Conservation (phyloP, 1,140 invertebrate genomes). For the Cephus cinctus region DNA sequence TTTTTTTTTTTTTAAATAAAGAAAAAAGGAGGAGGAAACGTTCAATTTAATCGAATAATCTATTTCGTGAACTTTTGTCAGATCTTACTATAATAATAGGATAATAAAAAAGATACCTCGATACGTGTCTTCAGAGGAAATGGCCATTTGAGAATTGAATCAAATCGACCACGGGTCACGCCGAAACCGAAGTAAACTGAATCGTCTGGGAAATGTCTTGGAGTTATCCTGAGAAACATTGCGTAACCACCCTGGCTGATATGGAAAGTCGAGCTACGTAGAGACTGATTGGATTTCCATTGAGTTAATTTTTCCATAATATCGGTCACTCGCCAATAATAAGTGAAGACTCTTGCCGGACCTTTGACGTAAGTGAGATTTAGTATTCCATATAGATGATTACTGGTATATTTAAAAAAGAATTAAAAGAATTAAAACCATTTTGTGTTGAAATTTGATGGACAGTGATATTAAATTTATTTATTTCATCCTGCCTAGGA, state of each 20-base stretch:
- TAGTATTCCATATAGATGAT: too few relatives aligned
- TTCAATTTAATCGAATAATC: too few relatives aligned
- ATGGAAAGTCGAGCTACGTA: constrained; percentile 52
- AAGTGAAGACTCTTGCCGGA: constrained; percentile 43
- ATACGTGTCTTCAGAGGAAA: constrained; percentile 47
- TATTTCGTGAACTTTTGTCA: too few relatives aligned
- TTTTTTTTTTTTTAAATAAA: too few relatives aligned
- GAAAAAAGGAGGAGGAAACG: too few relatives aligned
- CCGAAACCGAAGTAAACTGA: constrained; percentile 52
- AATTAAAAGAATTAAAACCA: constrained; percentile 20
- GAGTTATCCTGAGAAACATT: constrained; percentile 34
- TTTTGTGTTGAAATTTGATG: constrained; percentile 15
- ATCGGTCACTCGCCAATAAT: constrained; percentile 49
- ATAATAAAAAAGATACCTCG: constrained; percentile 26
- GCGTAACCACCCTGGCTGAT: constrained; percentile 34
- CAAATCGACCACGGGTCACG: constrained; percentile 45
- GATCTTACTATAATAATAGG: too few relatives aligned
- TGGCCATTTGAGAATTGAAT: constrained; percentile 51
- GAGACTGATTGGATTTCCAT: constrained; percentile 45
- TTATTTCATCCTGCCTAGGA: constrained; percentile 24
- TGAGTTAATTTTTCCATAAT: constrained; percentile 45
- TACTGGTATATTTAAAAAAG: not conserved
- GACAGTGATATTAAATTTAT: constrained; percentile 27
- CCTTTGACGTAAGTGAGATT: too few relatives aligned
- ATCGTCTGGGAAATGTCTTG: constrained; percentile 49